Base-by-base conservation (phyloP, 2,888 invertebrate species). In the Blomia tropicalis region DNA sequence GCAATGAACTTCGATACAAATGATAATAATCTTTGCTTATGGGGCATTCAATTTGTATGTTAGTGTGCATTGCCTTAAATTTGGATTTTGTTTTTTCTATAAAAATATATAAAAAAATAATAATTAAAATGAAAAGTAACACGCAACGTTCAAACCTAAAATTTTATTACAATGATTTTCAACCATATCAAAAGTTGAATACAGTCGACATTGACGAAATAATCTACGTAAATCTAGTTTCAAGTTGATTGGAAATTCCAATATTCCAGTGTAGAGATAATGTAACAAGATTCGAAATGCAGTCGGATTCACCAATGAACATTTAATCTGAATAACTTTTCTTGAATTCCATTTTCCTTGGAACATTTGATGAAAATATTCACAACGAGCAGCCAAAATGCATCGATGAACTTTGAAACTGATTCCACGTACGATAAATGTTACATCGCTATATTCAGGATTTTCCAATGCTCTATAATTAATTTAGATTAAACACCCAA, bases 331-430 rank as follows among this genome's bases (percentile, higher is more conserved):
- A 41, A 56, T 62, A 1, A 62, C 27, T 43, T 62, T 47, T 22
- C 36, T 36, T 36, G 56, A 41, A 25, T 47, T 65, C 65, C 65
- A 65, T 44, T 60, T 59, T 23, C 60, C 56, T n/a, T 14, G 2
- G 59, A 78, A 73, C 68, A 73, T 71, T 11, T 73, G 72, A 22
- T 70, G 70, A 66, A 78, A 76, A 68, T 76, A 76, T 2, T 69
- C 67, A 62, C 72, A 74, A 5, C 77, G 69, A 1, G 74, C 74
- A 29, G 72, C 69, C 47, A 78, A 70, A 30, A 78, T 71, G 66
- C 75, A 76, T 19, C 73, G 70, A 67, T 78, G 77, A 2, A 73
- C 73, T 2, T 69, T 68, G 63, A 77, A 73, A 29, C 64, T 64
- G 54, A 72, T 67, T 1, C 73, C 74, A 63, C 74, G 73, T 1